These are phyloP conservation scores for Antheraea assamensis DNA, from an alignment of 2,888 invertebrate genomes.

Conservation along the genomic window DNA sequence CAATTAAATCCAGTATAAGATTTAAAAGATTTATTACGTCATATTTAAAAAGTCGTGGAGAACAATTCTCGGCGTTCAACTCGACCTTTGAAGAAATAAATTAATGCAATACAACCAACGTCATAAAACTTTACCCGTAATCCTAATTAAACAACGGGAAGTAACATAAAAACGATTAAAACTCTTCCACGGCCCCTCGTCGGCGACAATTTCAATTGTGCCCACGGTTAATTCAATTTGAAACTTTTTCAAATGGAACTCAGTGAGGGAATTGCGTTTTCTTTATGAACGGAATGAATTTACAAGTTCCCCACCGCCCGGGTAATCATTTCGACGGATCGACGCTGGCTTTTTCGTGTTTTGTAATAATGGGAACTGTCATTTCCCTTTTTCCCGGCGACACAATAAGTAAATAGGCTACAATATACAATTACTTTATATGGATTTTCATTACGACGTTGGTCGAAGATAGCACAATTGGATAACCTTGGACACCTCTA, in stretches of 20 bases:
- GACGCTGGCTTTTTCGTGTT: constrained; percentile 21
- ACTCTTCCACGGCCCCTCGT: constrained; percentile 31
- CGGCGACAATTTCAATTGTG: constrained; percentile 41
- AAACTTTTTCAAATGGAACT: constrained; percentile 37
- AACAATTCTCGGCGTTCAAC: not conserved
- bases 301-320: constrained; percentile 28
- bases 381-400: not conserved
- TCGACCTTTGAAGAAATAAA: not conserved
- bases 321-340: constrained; percentile 26
- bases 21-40: not conserved
- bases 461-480: no score
- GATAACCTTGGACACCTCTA: no score
- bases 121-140: constrained; percentile 13
- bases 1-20: not conserved
- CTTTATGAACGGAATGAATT: constrained; percentile 31
- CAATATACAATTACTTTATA: not conserved
- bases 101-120: constrained; percentile 12
- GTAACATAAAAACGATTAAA: constrained; percentile 28
- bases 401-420: not conserved
- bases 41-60: not conserved
- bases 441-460: no score
- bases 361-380: not conserved
- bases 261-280: constrained; percentile 22
- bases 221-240: constrained; percentile 45
- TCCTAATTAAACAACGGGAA: constrained; percentile 13